Conservation (phyloP, 2,797 vertebrate genomes). For the Manis crassicaudata region DNA sequence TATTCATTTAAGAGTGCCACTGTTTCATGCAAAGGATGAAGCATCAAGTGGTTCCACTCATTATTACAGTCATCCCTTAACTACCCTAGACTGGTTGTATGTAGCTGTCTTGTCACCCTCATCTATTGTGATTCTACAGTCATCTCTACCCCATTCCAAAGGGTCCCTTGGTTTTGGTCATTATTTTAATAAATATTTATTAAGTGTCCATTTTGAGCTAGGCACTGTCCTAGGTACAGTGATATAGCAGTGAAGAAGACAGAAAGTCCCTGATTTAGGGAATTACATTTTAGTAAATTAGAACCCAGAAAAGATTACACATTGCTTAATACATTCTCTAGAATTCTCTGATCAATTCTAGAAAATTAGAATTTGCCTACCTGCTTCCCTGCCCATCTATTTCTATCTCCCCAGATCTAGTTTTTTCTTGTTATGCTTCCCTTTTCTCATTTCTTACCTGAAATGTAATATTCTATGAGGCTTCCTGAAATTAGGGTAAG, state of each 20-base stretch:
- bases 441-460: neutral
- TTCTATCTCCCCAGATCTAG: neutral
- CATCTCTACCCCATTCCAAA: neutral
- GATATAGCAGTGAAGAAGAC: neutral
- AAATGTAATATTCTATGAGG: neutral
- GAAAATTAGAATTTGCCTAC: neutral
- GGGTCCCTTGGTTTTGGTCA: neutral
- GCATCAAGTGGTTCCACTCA: neutral
- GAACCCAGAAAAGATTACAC: neutral
- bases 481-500: conserved; percentile 4
- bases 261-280: neutral
- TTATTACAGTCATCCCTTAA: neutral
- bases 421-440: neutral
- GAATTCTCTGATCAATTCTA: neutral
- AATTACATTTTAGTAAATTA: neutral
- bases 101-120: neutral
- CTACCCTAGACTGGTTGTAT: conserved; percentile 37
- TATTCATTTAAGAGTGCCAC: conserved; percentile 62
- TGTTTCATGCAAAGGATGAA: conserved; percentile 46
- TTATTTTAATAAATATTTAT: neutral
- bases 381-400: neutral
- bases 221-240: neutral
- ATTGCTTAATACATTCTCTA: neutral
- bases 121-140: neutral
- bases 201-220: neutral